These are phyloP conservation scores for Coluber constrictor DNA, from an alignment of 2,797 vertebrate species.

Conservation along the genomic window DNA sequence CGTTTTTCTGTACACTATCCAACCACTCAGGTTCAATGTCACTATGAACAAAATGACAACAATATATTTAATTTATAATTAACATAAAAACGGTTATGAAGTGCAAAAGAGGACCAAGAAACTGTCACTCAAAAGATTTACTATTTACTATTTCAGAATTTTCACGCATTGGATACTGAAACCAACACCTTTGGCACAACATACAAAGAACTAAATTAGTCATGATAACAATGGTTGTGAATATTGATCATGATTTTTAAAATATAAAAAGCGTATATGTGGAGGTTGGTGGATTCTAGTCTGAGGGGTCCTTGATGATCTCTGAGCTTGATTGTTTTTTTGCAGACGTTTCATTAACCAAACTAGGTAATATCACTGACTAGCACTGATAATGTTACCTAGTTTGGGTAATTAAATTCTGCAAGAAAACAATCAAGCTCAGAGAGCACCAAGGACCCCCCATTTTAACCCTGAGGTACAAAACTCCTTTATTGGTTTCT, in stretches of 20 bases:
- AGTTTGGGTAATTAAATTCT: neutral
- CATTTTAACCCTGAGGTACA: neutral
- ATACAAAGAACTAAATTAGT: neutral
- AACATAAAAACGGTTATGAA: slow-evolving; percentile 5
- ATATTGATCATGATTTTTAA: neutral
- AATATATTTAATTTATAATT: neutral
- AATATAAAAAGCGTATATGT: neutral
- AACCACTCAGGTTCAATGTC: slow-evolving; percentile 95
- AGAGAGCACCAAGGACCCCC: neutral
- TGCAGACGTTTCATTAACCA: neutral
- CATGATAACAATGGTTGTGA: neutral
- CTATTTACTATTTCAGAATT: neutral
- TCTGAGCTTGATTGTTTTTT: neutral
- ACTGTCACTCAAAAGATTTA: slow-evolving; percentile 30
- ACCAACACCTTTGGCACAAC: neutral
- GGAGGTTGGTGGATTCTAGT: neutral
- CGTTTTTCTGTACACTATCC: slow-evolving; percentile 90
- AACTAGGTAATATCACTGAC: neutral
- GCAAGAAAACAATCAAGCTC: neutral
- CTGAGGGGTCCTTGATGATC: neutral
- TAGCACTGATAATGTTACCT: neutral
- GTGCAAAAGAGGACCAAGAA: slow-evolving; percentile 16
- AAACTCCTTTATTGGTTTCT: neutral
- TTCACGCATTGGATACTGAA: neutral
- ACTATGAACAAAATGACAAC: slow-evolving; percentile 63